phyloP scores from a whole-genome alignment of 2,888 invertebrate species.

The Ashinkailepas kermadecensis region DNA sequence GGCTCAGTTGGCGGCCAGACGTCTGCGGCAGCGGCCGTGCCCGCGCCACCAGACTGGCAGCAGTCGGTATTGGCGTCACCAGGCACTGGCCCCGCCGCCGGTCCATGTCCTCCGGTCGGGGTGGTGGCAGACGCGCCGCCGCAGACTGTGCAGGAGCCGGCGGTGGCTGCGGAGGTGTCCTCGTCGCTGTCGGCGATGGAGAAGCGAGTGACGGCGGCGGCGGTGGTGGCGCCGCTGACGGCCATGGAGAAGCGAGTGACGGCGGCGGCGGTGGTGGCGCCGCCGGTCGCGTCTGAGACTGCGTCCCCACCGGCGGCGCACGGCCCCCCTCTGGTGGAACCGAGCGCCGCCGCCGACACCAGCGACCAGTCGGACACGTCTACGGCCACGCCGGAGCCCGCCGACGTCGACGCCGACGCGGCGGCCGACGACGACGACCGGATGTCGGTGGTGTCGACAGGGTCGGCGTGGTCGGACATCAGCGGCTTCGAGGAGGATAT shows the following conservation, averaged over 20 bases:
- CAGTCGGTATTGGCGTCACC: too few relatives aligned
- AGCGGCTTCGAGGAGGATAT: slow-evolving; percentile 20
- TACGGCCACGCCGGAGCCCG: not conserved
- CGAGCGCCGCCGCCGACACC: not conserved
- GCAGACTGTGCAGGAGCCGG: not conserved
- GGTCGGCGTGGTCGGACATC: not conserved
- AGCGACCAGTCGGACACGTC: not conserved
- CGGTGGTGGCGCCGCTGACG: too few relatives aligned
- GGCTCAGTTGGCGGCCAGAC: not conserved
- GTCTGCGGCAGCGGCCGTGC: too few relatives aligned
- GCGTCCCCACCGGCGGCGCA: not conserved
- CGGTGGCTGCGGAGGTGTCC: not conserved
- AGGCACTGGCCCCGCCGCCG: too few relatives aligned
- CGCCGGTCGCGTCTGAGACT: not conserved
- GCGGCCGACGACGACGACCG: not conserved
- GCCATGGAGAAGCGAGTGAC: too few relatives aligned
- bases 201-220: too few relatives aligned
- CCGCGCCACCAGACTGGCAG: too few relatives aligned
- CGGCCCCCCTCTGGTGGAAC: not conserved
- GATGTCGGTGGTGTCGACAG: not conserved
- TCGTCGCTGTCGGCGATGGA: too few relatives aligned
- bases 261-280: too few relatives aligned
- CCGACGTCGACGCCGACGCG: not conserved
- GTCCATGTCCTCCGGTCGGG: too few relatives aligned
- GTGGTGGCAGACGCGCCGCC: too few relatives aligned